A percentile compares a stretch with the other conserved stretches of the same genome.
These are phyloP conservation scores for Tenodera sinensis DNA, from an alignment of 2,888 invertebrate genomes.

Conservation along the genomic window DNA sequence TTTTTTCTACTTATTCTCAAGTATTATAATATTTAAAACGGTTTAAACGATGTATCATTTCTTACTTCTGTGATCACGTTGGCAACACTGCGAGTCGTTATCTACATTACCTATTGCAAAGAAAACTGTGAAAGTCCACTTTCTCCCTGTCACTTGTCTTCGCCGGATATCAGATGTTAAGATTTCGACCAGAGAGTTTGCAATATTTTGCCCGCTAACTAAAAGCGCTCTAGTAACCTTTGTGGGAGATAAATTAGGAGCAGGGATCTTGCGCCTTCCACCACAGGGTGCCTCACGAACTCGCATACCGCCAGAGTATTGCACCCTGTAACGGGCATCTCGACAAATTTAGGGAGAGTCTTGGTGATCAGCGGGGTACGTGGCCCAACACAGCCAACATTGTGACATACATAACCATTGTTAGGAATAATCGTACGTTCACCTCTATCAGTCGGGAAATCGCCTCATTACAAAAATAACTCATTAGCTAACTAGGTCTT, in stretches of 20 bases:
- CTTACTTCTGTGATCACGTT: too few species aligned
- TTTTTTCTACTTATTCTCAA: too few species aligned
- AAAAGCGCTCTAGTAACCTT: not conserved
- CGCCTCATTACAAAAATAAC: not conserved
- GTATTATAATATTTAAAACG: too few species aligned
- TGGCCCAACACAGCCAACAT: not conserved
- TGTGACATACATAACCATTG: not conserved
- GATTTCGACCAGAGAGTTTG: not conserved
- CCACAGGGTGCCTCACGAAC: slow-evolving; percentile 7
- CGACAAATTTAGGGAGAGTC: not conserved
- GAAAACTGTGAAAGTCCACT: not conserved
- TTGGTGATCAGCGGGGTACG: not conserved
- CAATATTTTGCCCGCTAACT: not conserved
- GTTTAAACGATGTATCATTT: too few species aligned
- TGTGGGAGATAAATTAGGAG: not conserved
- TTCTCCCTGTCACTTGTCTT: not conserved
- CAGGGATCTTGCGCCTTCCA: not conserved
- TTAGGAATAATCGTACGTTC: not conserved
- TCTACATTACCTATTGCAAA: not conserved
- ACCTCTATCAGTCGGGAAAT: not conserved
- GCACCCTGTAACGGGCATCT: not conserved
- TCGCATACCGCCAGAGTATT: not conserved
- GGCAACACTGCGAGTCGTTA: too few species aligned
- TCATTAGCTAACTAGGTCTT: too few species aligned
- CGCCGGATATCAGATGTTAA: not conserved